Evolutionary conservation across 2,797 vertebrate genomes (phyloP).

Genomic region (Smutsia temminckii): DNA sequence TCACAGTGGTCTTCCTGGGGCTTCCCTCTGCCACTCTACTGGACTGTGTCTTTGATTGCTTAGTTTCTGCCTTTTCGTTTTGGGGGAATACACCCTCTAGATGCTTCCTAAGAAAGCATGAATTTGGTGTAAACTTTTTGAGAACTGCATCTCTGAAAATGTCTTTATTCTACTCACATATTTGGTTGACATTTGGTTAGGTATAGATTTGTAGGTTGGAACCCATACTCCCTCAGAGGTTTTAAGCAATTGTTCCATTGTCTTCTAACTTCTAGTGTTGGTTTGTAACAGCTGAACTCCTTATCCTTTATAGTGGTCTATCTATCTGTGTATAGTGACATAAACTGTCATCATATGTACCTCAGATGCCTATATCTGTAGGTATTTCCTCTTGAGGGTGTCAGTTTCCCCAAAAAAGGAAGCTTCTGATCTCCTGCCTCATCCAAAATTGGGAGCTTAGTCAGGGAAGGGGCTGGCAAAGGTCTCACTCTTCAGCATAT

Average conservation of each 20-base stretch:
- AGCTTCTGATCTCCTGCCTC: neutral
- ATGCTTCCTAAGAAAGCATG: neutral
- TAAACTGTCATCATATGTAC: too few species aligned
- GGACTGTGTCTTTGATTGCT: neutral
- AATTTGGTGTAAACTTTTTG: neutral
- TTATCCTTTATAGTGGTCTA: neutral
- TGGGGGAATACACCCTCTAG: neutral
- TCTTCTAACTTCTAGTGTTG: neutral
- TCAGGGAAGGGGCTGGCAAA: neutral
- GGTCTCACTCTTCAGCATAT: neutral
- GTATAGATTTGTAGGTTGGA: neutral
- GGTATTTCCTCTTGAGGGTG: neutral
- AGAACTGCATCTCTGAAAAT: neutral
- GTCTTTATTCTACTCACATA: neutral
- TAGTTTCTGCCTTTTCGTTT: neutral
- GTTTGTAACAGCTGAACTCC: neutral
- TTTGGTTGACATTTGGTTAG: neutral
- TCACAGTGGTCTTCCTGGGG: neutral
- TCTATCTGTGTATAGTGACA: neutral
- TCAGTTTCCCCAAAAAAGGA: neutral
- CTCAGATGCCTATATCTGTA: neutral
- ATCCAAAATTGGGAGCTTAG: neutral
- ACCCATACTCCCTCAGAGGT: neutral
- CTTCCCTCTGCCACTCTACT: neutral
- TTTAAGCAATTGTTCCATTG: neutral